These are phyloP conservation scores for Metallyticus violacea DNA, from an alignment of 2,888 invertebrate genomes.

Conservation along the genomic window DNA sequence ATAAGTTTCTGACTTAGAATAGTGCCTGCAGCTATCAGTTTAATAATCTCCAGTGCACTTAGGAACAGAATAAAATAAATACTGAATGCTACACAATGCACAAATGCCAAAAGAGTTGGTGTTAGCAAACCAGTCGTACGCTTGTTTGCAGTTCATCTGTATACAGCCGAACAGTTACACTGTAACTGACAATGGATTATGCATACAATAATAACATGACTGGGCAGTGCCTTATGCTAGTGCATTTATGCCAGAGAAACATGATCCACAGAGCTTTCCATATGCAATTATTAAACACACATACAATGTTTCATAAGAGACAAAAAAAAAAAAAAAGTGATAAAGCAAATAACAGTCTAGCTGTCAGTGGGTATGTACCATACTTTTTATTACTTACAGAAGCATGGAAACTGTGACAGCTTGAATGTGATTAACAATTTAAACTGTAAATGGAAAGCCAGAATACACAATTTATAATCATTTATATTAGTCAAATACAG, in stretches of 20 bases:
- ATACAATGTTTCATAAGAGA: not conserved
- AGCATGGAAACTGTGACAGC: not conserved
- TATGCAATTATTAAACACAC: not conserved
- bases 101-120: not conserved
- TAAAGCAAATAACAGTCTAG: not conserved
- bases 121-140: not conserved
- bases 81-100: not conserved
- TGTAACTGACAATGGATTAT: not conserved
- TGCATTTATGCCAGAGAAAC: not conserved
- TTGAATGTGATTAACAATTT: not conserved
- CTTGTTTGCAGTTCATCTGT: not conserved
- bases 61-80: not conserved
- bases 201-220: not conserved
- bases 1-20: not conserved
- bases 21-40: not conserved
- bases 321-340: not conserved
- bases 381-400: not conserved
- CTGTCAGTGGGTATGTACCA: not conserved
- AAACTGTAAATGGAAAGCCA: not conserved
- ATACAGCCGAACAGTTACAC: not conserved
- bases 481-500: not conserved
- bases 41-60: not conserved
- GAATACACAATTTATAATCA: not conserved
- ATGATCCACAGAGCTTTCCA: not conserved
- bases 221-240: not conserved